Base-by-base conservation (phyloP, 2,888 invertebrate species). In the Nomada fabriciana region DNA sequence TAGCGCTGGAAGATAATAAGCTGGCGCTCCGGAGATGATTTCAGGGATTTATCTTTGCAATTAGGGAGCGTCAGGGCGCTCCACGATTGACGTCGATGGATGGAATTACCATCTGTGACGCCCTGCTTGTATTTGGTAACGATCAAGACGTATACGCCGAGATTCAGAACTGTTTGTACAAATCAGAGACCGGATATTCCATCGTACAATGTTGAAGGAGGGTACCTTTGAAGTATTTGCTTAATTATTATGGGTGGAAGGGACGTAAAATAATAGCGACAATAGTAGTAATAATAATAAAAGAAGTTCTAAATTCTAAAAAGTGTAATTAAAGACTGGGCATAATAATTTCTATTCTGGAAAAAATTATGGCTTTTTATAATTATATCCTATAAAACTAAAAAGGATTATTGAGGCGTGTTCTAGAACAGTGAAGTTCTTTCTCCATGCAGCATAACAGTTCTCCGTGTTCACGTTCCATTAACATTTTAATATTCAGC, bases 401-500 rank as follows among this genome's bases (percentile, higher is more conserved):
- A 47, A 47, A 15, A 47, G 47, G 47, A 47, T 47, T 47, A 47
- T 47, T 47, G 47, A 0, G 15, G 47, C 47, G 15, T 15, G 15
- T 15, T 47, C 47, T 5, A 36, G 36, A 36, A 47, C 20, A 4
- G 20, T 42, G 63, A n/a, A 50, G 25, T 43, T 13, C 18, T 68
- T 57, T 20, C n/a, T 43, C 3, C 5, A 20, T 2, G 29, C 20
- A 1, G 18, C 18, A 43, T 23, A 55, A 50, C 23, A 15, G 20
- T 50, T 25, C 29, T 78, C 57, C 50, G 18, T 47, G 59, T 71
- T 68, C 72, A 11, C 52, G 63, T 57, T 72, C 63, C 63, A 79
- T 80, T 79, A 80, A 80, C 73, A 72, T 80, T 80, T 64, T 80
- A 80, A 79, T 80, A 75, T 59, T 52, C 52, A 15, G 52, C 55